Evolutionary conservation across 2,888 invertebrate genomes (phyloP), one percentile per base, ranked within the genome.

Genomic region (Epinotia nisella): DNA sequence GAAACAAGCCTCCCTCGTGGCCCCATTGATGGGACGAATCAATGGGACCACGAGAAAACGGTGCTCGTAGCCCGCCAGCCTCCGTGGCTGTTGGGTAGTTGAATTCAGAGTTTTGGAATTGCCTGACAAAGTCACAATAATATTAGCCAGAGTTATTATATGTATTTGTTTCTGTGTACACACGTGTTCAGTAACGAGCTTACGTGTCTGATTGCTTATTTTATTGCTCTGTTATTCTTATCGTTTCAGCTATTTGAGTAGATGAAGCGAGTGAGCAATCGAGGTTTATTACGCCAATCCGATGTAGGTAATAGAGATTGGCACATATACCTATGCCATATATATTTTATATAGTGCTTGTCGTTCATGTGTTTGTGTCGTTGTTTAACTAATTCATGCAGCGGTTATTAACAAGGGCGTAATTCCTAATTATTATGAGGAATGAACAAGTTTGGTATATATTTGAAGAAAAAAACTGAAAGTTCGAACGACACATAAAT

Each of bases 201-300:
- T 59, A 24, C 29, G 58, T 24, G 58, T 67, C 58, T 41, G 58
- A 69, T 68, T 62, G 62, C 29, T 39, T 58, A 49, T 64, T 69
- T 55, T 56, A 69, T 73, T 62, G 62, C 29, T 19, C 56, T 39
- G 66, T 60, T 59, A 51, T 29, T 71, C 66, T 65, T 67, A 65
- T 66, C 66, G 66, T 59, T 35, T 49, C 21, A 59, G 67, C 56
- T 68, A 55, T 72, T 72, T 67, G 56, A 68, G 56, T 35, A 24
- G 72, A 62, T 68, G 68, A 60, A 55, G 24, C 19, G 71, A 19
- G 19, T 56, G 61, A 68, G 58, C 62, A 68, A 73, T 62, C 21
- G 49, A 68, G 69, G 61, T 68, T 62, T 73, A 73, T 49, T 49
- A 39, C 29, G 9, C n/a, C 21, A 49, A 67, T 71, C 60, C 19